Base-by-base conservation (phyloP, 2,888 invertebrate species). In the Acleris cristana region DNA sequence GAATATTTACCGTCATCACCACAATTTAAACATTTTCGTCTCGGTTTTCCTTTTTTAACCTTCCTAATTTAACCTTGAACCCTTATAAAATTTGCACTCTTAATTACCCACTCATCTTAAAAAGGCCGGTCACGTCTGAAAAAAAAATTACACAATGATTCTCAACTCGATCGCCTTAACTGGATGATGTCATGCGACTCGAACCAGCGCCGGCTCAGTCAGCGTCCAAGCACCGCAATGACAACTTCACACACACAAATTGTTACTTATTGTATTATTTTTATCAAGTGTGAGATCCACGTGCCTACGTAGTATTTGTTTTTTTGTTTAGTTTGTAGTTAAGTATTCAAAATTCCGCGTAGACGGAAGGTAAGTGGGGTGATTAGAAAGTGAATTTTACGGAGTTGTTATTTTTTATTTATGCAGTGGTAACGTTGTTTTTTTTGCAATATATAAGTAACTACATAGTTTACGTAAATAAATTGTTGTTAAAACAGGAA, bases 281-380 rank as follows among this genome's bases (percentile, higher is more conserved):
- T 84, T 74, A 76, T 76, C 85, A 88, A 89, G 87, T 89, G 87
- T 78, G 73, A 78, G 76, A 86, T 83, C 74, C 83, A 84, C 86
- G 86, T 85, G 79, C 86, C 83, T 55, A 89, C 88, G 68, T 89
- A 88, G 79, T 73, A 51, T 62, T 72, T 70, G 64, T 79, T 73
- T 72, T 74, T 56, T 44, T 16, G 14, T 71, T 76, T 77, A 73
- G 69, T 48, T 74, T 79, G 4, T 56, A 44, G 73, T 75, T 79
- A 80, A 84, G 82, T 78, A 76, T 76, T 74, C 77, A 91, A 83
- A 82, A 92, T 92, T 90, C 92, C 92, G 78, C 90, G 92, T 12
- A 92, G 91, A 82, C 87, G 90, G 87, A 92, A 92, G 92, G 92
- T 92, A 76, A 90, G 91, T 87, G 70, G 65, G 71, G 70, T 30